Conservation (phyloP, 2,113 vertebrate species). For the Crypturellus undulatus region DNA sequence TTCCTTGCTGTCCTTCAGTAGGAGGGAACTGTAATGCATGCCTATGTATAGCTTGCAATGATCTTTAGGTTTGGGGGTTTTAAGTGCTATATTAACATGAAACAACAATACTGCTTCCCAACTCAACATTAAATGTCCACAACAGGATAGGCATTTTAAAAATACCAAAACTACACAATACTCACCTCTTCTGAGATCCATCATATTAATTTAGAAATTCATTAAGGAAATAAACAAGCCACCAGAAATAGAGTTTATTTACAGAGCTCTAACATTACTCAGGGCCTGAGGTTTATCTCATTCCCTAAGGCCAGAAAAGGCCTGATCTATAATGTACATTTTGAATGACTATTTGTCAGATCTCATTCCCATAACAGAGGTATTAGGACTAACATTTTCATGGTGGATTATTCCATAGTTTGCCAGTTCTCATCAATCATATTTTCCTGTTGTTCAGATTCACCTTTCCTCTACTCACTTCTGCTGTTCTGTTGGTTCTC, state of each 20-base stretch:
- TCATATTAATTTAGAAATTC: background rate
- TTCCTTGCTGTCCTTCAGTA: background rate
- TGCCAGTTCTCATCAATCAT: background rate
- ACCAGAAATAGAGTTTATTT: background rate
- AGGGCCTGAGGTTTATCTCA: background rate
- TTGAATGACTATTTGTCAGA: conserved; percentile 35
- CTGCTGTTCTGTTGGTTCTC: background rate
- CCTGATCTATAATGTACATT: background rate
- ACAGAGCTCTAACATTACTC: background rate
- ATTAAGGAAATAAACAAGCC: background rate
- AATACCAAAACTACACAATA: background rate
- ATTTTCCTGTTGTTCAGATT: background rate
- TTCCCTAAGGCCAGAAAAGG: background rate
- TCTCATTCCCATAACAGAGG: background rate
- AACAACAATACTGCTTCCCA: background rate
- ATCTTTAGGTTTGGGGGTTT: background rate
- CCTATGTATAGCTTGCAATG: background rate
- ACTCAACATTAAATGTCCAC: background rate
- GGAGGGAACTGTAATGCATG: background rate
- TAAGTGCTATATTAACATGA: background rate
- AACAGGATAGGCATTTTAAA: background rate
- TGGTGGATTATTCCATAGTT: background rate
- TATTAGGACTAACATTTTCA: background rate
- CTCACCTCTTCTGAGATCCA: background rate
- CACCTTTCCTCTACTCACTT: background rate